Evolutionary conservation across 2,888 invertebrate species (phyloP), one percentile per base, ranked within the genome.

Genomic region (Oscheius sp.): DNA sequence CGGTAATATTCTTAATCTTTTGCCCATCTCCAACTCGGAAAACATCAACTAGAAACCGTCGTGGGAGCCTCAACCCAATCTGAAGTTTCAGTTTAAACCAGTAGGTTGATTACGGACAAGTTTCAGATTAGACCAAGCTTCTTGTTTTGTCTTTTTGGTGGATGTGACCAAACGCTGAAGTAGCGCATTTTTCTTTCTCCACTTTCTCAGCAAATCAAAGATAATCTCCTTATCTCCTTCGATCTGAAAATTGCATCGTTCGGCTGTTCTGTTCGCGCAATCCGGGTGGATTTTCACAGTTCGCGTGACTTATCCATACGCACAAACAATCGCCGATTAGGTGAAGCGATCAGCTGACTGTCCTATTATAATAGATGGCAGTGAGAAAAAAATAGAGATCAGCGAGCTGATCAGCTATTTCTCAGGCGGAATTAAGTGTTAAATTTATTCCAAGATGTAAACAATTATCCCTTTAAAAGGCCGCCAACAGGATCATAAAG

Each of bases 281-380:
- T 47, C 37, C 47, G 63, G 63, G 47, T 47, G 63, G 63, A 63
- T 63, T 63, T 63, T 63, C 47, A 48, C 63, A 63, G 63, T 63
- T 63, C 63, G 63, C 63, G 63, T 63, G 63, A 63, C 63, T 48
- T 63, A 63, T 63, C 63, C 63, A 47, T 47, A 60, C 50, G 63
- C 63, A 63, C 63, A 63, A 63, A 63, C 63, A 63, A 63, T 63
- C 63, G 63, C 63, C 63, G 63, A 63, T 63, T 48, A 48, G 63
- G 48, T 63, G 29, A 63, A 63, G 29, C 63, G 63, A 63, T 63
- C 63, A 63, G 63, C 63, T 63, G 63, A 63, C 63, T 63, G 63
- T 48, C 63, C 47, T 63, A 63, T 47, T 48, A 63, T 63, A 63
- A 63, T 63, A 48, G 63, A 63, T 63, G 50, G 63, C 63, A 63